Evolutionary conservation across 2,113 vertebrate genomes (phyloP), one percentile per base, ranked within the genome.

Genomic region (Campylomormyrus tamandua): DNA sequence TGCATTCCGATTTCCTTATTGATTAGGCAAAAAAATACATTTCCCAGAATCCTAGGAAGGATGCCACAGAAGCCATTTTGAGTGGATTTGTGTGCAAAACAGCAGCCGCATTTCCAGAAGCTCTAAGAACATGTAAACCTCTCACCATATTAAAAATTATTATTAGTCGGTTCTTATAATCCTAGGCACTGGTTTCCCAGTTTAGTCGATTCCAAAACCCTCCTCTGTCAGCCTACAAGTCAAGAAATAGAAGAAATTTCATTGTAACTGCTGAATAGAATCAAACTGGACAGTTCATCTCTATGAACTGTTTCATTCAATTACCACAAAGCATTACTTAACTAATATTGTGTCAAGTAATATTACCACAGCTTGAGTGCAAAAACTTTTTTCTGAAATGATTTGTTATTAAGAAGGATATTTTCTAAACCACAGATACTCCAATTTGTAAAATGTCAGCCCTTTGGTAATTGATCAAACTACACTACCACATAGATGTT

Each of bases 141-240:
- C 93, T 96, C 96, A 96, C 95, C 96, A 96, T 96, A 92, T 93
- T 96, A 94, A 94, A 94, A 84, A 84, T 42, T 45, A 92, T 93
- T 95, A 66, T 94, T 95, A 95, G 94, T 95, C 93, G 94, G 92
- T 93, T 90, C 92, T 95, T 95, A 94, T 94, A 96, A 93, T 95
- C 95, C 93, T 94, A 94, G 93, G 91, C 92, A 83, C 74, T 83
- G 88, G 45, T 92, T 92, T 93, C 94, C 92, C 94, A 94, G 91
- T 90, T 91, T 92, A 92, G 92, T 91, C 56, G 91, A 92, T 50
- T 80, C 90, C 92, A 93, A 95, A 93, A 92, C 94, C 95, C 92
- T 95, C 94, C 94, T 95, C 89, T 94, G 94, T 94, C 93, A 94
- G 95, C 96, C 95, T 96, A 95, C 93, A 93, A 95, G 94, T 95